phyloP scores from a whole-genome alignment of 1,140 invertebrate species.

The Danaus melanippus region DNA sequence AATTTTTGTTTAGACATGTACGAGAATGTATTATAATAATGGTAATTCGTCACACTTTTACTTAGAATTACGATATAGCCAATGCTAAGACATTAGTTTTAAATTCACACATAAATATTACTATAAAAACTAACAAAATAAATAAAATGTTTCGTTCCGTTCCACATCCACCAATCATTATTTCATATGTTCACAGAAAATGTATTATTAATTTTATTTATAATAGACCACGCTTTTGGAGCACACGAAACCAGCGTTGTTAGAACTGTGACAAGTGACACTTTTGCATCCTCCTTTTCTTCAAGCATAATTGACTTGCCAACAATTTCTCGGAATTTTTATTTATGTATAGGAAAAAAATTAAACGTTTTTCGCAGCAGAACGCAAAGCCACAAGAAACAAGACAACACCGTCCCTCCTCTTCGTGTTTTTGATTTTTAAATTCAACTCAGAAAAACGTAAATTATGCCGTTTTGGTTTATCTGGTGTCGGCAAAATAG shows the following conservation, averaged over 20 bases:
- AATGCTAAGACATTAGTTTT: conserved; percentile 1
- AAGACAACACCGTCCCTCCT: no score
- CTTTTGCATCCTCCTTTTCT: conserved; percentile 16
- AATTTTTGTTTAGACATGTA: not conserved
- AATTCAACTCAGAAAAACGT: no score
- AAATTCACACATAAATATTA: no score
- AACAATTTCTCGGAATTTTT: conserved; percentile 22
- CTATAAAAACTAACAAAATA: no score
- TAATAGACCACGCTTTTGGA: conserved; percentile 12
- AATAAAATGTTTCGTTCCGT: conserved; percentile 12
- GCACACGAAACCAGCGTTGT: conserved; percentile 10
- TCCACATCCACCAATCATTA: conserved; percentile 15
- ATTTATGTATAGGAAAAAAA: conserved; percentile 4
- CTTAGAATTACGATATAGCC: conserved; percentile 11
- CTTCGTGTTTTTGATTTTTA: no score
- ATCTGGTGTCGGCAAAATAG: no score
- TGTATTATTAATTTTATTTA: conserved; percentile 8
- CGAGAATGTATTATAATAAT: conserved; percentile 28
- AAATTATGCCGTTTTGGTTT: no score
- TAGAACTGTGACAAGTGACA: conserved; percentile 21
- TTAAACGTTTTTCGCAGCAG: no score
- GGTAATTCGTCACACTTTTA: conserved; percentile 57
- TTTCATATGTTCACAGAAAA: conserved; percentile 18
- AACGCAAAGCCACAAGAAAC: no score
- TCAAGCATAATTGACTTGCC: conserved; percentile 16